Evolutionary conservation across 2,888 invertebrate genomes (phyloP), one percentile per base, ranked within the genome.

Genomic region (Drosophila paramelanica): DNA sequence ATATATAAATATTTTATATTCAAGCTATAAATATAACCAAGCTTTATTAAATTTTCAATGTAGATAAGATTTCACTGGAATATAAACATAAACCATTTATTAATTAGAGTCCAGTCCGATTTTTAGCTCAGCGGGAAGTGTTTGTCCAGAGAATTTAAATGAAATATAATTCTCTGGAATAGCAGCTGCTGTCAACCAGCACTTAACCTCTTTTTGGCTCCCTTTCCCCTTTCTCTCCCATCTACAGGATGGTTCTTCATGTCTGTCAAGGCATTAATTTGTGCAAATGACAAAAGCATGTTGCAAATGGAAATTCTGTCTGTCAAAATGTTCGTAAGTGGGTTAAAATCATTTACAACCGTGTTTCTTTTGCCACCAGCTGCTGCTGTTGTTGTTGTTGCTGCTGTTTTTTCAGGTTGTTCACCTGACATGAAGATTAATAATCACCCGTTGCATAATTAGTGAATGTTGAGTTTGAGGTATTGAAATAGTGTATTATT

Each of bases 201-300:
- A 42, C 42, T 74, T 71, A 64, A n/a, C 45, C 52, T 33, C 20
- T 51, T 23, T 11, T 33, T 10, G n/a, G 3, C 14, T 3, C 27
- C 11, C 36, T 13, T 5, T 36, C 1, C 38, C 8, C 47, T 25
- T 41, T 13, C 31, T n/a, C 23, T 8, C 11, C 7, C 10, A 10
- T 31, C 31, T 10, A 31, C 10, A 31, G 27, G 8, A 8, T 31
- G 31, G 31, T 31, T 45, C 46, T 51, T n/a, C 38, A 46, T 41
- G 7, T 39, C 59, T 65, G 70, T 62, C 64, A 50, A 13, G 64
- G 65, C 88, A 81, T 87, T 87, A 76, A 83, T 87, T 87, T 83
- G 67, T 60, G 64, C 73, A 87, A 83, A 83, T 83, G 82, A 87
- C 82, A 87, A 83, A 83, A 83, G 85, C 82, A 81, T 88, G 82